Conservation (phyloP, 1,140 invertebrate species). For the Xylocopa sonorina region DNA sequence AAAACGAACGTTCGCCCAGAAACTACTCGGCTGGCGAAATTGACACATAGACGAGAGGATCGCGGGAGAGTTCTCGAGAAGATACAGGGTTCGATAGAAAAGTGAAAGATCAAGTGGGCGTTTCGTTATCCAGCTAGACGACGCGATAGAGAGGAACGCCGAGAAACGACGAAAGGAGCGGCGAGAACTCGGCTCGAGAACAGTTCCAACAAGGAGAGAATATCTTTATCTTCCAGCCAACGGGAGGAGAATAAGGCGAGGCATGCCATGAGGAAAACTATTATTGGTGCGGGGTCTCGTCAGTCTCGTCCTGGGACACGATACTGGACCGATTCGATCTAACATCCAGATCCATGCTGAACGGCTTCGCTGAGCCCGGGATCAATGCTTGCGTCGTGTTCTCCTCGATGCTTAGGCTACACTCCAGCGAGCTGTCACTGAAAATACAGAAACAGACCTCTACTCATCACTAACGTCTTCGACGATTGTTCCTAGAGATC, state of each 20-base stretch:
- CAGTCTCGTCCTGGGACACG: conserved; percentile 81
- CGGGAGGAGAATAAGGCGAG: conserved; percentile 42
- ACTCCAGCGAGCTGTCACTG: conserved; percentile 83
- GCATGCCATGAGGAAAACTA: conserved; percentile 32
- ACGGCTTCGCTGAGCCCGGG: conserved; percentile 77
- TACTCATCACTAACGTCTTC: conserved; percentile 75
- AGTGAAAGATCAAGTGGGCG: neutral
- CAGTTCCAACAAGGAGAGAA: neutral
- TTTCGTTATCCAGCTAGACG: conserved; percentile 2
- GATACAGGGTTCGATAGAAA: neutral
- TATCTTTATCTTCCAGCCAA: neutral
- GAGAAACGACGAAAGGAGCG: neutral
- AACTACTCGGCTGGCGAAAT: neutral
- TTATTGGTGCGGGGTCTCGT: conserved; percentile 70
- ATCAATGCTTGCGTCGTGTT: conserved; percentile 67
- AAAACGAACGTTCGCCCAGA: no score
- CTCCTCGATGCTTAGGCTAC: conserved; percentile 75
- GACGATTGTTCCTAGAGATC: conserved; percentile 34
- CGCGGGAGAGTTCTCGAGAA: neutral
- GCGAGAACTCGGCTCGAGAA: conserved; percentile 14
- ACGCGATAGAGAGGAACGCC: neutral
- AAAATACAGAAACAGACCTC: conserved; percentile 81
- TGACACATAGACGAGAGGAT: neutral
- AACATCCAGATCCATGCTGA: conserved; percentile 83
- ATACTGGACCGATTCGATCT: conserved; percentile 83